A percentile compares a stretch with the other conserved stretches of the same genome.
Conservation (phyloP, 2,113 vertebrate species). For the Petrocephalus microphthalmus region DNA sequence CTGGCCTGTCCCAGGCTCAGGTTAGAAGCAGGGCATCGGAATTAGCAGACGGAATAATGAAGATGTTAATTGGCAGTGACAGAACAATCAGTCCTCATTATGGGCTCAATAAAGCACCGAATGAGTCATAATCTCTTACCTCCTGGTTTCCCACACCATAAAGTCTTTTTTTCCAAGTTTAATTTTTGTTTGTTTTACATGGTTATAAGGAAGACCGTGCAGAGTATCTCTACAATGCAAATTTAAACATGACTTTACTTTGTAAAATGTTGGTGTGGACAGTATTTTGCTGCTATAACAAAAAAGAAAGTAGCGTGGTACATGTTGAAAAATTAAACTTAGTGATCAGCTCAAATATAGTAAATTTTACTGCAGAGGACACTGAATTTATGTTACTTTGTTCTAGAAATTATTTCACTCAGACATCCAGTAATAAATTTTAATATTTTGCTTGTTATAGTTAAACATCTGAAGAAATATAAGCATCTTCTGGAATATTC, state of each 20-base stretch:
- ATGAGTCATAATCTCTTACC: not conserved
- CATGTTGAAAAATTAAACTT: not conserved
- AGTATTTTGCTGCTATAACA: not conserved
- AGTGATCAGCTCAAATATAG: not conserved
- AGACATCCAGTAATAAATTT: not conserved
- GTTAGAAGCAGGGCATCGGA: conserved; percentile 42
- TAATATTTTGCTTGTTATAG: not conserved
- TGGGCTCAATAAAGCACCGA: conserved; percentile 28
- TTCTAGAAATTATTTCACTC: not conserved
- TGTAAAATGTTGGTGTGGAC: not conserved
- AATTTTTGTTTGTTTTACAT: not conserved
- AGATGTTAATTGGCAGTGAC: conserved; percentile 63
- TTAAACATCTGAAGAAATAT: not conserved
- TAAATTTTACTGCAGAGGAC: not conserved
- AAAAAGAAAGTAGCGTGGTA: not conserved
- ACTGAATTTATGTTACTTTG: not conserved
- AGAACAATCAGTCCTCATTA: conserved; percentile 51
- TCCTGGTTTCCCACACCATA: not conserved
- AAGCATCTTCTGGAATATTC: not conserved
- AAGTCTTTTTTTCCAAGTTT: not conserved
- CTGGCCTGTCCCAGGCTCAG: conserved; percentile 28
- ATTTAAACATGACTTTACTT: not conserved
- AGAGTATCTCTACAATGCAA: not conserved
- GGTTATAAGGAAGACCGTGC: not conserved
- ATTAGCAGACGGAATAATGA: conserved; percentile 58